Percentiles rank a stretch among this genome's conserved stretches.
These are phyloP conservation scores for Trachymyrmex septentrionalis DNA, from an alignment of 1,140 invertebrate species.

Conservation along the genomic window DNA sequence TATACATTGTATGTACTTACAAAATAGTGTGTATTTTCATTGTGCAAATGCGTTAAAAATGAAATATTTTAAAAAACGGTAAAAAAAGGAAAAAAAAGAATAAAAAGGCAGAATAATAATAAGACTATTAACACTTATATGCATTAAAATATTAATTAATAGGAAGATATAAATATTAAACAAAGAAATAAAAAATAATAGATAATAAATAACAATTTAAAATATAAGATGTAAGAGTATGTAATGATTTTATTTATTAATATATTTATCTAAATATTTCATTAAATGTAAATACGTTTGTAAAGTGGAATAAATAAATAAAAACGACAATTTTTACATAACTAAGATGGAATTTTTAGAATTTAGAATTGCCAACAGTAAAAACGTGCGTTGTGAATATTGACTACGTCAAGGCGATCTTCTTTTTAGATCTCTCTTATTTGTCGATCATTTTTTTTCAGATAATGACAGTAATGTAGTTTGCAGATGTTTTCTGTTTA, in stretches of 20 bases:
- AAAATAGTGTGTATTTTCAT: constrained; percentile 29
- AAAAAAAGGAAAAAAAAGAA: background rate
- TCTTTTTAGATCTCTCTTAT: constrained; percentile 13
- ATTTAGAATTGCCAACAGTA: background rate
- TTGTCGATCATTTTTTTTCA: constrained; percentile 19
- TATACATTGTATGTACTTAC: background rate
- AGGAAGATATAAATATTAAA: background rate
- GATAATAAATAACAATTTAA: constrained; percentile 19
- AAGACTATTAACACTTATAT: background rate
- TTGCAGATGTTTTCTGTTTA: no score
- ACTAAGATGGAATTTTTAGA: background rate
- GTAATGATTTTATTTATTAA: constrained; percentile 5
- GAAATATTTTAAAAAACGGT: background rate
- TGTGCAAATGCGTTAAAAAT: background rate
- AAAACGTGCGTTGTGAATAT: background rate
- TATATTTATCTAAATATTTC: background rate
- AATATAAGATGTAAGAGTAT: background rate
- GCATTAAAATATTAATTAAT: background rate
- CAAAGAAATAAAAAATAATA: background rate
- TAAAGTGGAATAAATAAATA: background rate
- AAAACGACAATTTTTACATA: background rate
- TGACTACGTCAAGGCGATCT: constrained; percentile 24
- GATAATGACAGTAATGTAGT: background rate
- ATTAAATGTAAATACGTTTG: background rate
- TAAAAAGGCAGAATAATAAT: background rate